Percentiles rank a stretch among this genome's conserved stretches.
Conservation (phyloP, 1,140 invertebrate species). For the Wasmannia auropunctata region DNA sequence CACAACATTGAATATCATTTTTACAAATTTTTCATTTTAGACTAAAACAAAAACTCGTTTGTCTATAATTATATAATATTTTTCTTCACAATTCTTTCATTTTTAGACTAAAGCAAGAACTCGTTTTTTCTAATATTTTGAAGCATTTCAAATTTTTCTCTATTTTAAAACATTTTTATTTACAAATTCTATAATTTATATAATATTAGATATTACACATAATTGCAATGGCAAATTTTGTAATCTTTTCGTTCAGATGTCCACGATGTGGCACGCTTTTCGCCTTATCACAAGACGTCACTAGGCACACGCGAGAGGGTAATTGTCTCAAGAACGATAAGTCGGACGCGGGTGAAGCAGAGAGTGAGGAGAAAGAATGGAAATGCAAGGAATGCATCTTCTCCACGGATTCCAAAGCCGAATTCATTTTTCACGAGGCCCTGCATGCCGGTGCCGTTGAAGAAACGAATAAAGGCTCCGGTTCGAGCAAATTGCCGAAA, state of each 20-base stretch:
- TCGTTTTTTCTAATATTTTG: background rate
- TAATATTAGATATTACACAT: background rate
- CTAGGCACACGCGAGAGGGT: constrained; percentile 87
- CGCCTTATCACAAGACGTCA: constrained; percentile 90
- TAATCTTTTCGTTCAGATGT: constrained; percentile 84
- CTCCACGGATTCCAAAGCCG: constrained; percentile 84
- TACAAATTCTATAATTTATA: background rate
- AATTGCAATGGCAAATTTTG: background rate
- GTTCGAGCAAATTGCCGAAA: constrained; percentile 81
- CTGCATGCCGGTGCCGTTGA: constrained; percentile 86
- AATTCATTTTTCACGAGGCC: constrained; percentile 88
- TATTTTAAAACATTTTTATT: background rate
- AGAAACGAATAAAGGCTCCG: constrained; percentile 73
- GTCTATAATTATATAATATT: background rate
- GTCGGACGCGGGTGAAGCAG: background rate
- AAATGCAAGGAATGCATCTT: constrained; percentile 84
- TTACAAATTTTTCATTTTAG: background rate
- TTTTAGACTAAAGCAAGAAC: background rate
- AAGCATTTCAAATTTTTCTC: background rate
- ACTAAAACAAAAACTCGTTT: background rate
- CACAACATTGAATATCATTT: too few species aligned
- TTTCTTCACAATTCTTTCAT: background rate
- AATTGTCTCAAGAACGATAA: constrained; percentile 58
- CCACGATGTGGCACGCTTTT: constrained; percentile 89
- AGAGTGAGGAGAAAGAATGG: constrained; percentile 61